Conservation (phyloP, 2,113 vertebrate genomes). For the Takifugu flavidus region DNA sequence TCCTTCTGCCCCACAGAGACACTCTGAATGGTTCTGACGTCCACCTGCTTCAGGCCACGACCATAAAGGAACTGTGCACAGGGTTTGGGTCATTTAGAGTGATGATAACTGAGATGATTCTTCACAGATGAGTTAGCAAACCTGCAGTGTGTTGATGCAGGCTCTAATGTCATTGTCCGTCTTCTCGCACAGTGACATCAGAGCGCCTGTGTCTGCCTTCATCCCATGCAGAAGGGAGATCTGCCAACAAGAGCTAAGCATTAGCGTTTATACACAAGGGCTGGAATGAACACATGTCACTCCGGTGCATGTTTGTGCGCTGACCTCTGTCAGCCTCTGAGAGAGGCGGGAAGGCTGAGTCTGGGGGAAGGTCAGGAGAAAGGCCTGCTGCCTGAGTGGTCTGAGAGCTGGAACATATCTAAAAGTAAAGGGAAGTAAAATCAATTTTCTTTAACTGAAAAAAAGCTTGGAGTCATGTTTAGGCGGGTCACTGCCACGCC, state of each 20-base stretch:
- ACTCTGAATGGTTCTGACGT: conserved; percentile 74
- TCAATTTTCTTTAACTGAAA: too few relatives aligned
- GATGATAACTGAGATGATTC: too few relatives aligned
- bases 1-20: conserved; percentile 88
- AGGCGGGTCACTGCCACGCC: neutral
- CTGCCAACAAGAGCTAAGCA: conserved; percentile 51
- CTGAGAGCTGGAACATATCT: conserved; percentile 88
- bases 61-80: conserved; percentile 85
- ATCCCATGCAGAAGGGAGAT: conserved; percentile 80
- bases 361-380: conserved; percentile 84
- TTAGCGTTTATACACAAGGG: neutral
- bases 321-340: conserved; percentile 90
- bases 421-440: conserved; percentile 5
- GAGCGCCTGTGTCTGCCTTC: conserved; percentile 75
- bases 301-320: neutral
- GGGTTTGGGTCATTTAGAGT: neutral
- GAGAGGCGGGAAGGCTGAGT: conserved; percentile 83
- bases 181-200: conserved; percentile 89
- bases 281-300: neutral
- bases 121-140: conserved; percentile 39
- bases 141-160: conserved; percentile 95
- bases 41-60: conserved; percentile 82
- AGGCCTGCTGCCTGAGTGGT: conserved; percentile 86
- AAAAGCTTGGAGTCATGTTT: neutral
- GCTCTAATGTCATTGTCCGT: conserved; percentile 91